Conservation (phyloP, 2,888 invertebrate genomes). For the Neocrepidodera transversa region DNA sequence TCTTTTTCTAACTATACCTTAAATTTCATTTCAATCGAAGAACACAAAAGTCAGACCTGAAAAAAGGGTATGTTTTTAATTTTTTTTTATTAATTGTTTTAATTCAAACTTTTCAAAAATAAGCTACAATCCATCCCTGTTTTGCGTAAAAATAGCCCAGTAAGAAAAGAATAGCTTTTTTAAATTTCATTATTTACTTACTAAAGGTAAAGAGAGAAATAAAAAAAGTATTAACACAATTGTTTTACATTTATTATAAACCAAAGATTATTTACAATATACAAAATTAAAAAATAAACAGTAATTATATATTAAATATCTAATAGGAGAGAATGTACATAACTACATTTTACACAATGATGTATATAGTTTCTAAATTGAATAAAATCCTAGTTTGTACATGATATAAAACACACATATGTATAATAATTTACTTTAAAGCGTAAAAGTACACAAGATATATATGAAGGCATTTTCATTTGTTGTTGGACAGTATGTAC, state of each 20-base stretch:
- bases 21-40: too few species aligned
- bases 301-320: conserved; percentile 47
- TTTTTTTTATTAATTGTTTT: too few species aligned
- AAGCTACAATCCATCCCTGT: too few species aligned
- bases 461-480: conserved; percentile 38
- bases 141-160: too few species aligned
- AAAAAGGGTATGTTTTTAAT: too few species aligned
- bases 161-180: too few species aligned
- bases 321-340: conserved; percentile 45
- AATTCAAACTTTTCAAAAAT: too few species aligned
- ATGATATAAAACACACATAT: conserved; percentile 29
- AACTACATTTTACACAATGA: conserved; percentile 43
- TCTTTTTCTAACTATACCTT: too few species aligned
- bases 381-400: conserved; percentile 18
- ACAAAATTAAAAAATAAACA: conserved; percentile 46
- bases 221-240: conserved; percentile 15
- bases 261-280: conserved; percentile 47
- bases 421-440: conserved; percentile 26
- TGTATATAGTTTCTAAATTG: conserved; percentile 15
- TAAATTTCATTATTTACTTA: too few species aligned
- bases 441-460: conserved; percentile 32
- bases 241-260: conserved; percentile 47
- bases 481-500: conserved; percentile 36
- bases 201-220: too few species aligned
- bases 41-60: too few species aligned